Conservation (phyloP, 2,888 invertebrate genomes). For the Syrphus vitripennis region DNA sequence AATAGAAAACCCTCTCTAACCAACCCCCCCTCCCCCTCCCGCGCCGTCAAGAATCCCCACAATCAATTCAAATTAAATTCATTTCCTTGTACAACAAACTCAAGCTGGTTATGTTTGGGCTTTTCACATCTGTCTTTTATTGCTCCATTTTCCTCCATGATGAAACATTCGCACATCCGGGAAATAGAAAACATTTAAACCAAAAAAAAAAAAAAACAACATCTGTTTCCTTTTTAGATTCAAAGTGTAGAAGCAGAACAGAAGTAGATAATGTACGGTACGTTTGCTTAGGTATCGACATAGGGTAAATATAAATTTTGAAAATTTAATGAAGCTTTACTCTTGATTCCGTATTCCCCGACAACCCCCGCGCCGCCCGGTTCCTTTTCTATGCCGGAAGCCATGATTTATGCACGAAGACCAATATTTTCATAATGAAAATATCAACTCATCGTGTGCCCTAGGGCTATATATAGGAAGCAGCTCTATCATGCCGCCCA, state of each 20-base stretch:
- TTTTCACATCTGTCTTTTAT: constrained; percentile 64
- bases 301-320: constrained; percentile 31
- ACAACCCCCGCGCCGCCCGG: background rate
- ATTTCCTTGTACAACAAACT: constrained; percentile 56
- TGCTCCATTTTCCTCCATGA: constrained; percentile 55
- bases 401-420: constrained; percentile 66
- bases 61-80: constrained; percentile 67
- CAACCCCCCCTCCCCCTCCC: background rate
- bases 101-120: constrained; percentile 21
- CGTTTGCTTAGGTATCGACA: background rate
- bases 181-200: constrained; percentile 51
- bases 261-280: background rate
- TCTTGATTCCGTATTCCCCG: constrained; percentile 12
- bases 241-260: background rate
- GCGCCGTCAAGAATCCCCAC: constrained; percentile 11
- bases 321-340: constrained; percentile 59
- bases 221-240: constrained; percentile 50
- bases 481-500: background rate
- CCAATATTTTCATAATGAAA: constrained; percentile 57
- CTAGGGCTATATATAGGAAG: background rate
- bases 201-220: constrained; percentile 47
- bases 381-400: constrained; percentile 43
- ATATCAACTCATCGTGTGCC: constrained; percentile 47
- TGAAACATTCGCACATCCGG: constrained; percentile 47
- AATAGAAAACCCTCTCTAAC: background rate